phyloP scores from a whole-genome alignment of 2,888 invertebrate species.

The Pammene fasciana region DNA sequence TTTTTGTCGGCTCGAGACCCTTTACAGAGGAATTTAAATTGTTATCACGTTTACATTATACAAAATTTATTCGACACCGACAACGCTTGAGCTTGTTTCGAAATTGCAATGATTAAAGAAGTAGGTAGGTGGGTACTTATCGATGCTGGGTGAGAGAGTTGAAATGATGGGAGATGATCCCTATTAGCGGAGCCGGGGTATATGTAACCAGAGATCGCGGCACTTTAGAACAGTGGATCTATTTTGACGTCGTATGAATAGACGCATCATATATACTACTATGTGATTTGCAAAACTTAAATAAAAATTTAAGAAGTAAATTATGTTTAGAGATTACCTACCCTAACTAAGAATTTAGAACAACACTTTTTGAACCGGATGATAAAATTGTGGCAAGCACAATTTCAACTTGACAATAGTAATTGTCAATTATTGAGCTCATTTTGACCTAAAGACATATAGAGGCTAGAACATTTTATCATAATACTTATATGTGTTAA shows the following conservation, averaged over 20 bases:
- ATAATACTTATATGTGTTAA: no score
- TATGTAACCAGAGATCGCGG: slow-evolving; percentile 31
- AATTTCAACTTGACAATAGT: no score
- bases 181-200: slow-evolving; percentile 50
- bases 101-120: slow-evolving; percentile 83
- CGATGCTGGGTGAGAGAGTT: slow-evolving; percentile 64
- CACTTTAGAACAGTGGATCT: slow-evolving; percentile 6
- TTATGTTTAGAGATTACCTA: no score
- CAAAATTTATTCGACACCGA: slow-evolving; percentile 83
- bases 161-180: slow-evolving; percentile 54
- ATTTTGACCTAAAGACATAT: no score
- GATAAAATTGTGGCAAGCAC: no score
- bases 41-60: slow-evolving; percentile 84
- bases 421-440: no score
- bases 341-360: no score
- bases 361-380: no score
- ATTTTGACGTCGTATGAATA: slow-evolving; percentile 10
- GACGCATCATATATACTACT: neutral
- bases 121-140: slow-evolving; percentile 66
- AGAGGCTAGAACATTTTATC: no score
- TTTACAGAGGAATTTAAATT: slow-evolving; percentile 83
- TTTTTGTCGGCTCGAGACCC: slow-evolving; percentile 81
- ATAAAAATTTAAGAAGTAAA: no score
- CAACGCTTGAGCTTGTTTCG: slow-evolving; percentile 82
- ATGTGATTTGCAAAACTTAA: neutral